These are phyloP conservation scores for Catostylus mosaicus DNA, from an alignment of 30 jellyfish, hydroid and myxozoan species.

Conservation along the genomic window DNA sequence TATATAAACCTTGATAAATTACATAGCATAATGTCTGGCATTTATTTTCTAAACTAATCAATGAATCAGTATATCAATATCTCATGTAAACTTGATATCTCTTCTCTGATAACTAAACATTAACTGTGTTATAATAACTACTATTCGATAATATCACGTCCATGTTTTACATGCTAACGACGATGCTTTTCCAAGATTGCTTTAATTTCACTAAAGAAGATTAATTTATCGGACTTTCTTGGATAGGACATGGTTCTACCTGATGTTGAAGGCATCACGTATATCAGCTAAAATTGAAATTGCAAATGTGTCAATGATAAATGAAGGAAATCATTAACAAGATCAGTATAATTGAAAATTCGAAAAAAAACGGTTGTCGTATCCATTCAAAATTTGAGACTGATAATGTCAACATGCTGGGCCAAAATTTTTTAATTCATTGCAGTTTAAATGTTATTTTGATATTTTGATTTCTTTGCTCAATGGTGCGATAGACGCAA, in stretches of 20 bases:
- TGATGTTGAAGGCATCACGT: conserved; percentile 98
- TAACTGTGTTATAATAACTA: background rate
- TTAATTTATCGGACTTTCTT: conserved; percentile 77
- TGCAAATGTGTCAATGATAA: no score
- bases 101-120: background rate
- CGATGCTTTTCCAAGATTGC: conserved; percentile 54
- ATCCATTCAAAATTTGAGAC: no score
- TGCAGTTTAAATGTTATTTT: no score
- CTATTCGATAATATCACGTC: background rate
- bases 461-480: no score
- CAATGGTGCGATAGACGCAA: no score
- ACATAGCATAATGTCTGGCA: background rate
- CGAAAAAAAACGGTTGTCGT: no score
- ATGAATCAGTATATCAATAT: background rate
- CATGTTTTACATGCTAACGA: background rate
- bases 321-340: no score
- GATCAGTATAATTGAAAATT: no score
- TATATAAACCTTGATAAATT: no score
- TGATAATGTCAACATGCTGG: no score
- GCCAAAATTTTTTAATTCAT: no score
- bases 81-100: background rate
- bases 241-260: conserved; percentile 95
- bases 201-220: conserved; percentile 77
- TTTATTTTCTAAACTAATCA: background rate
- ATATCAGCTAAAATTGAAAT: conserved; percentile 67